A percentile compares a stretch with the other conserved stretches of the same genome.
Conservation (phyloP, 2,113 vertebrate genomes). For the Oreotrochilus melanogaster region DNA sequence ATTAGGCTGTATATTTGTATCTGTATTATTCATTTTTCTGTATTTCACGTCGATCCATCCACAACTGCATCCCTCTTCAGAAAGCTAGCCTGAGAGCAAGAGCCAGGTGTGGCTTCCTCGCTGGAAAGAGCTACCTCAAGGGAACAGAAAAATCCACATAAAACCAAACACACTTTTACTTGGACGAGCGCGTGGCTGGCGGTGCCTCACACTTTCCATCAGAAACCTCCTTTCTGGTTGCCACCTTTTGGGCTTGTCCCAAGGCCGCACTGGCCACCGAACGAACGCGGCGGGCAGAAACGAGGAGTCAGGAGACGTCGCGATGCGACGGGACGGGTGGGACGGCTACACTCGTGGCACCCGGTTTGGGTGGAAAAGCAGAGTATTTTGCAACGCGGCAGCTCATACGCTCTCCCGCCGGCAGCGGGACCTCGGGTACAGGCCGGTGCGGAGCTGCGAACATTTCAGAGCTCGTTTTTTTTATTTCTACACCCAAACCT, state of each 20-base stretch:
- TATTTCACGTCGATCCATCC: neutral
- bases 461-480: too few species aligned
- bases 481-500: neutral
- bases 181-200: accelerated
- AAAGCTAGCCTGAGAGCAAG: neutral
- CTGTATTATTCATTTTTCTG: neutral
- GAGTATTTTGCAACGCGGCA: neutral
- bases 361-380: neutral
- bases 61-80: neutral
- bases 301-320: accelerated
- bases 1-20: neutral
- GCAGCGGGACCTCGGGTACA: neutral
- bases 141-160: neutral
- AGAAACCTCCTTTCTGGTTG: neutral
- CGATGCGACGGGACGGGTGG: neutral
- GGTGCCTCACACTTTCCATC: neutral
- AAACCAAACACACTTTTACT: accelerated
- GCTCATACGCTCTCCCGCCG: neutral
- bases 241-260: neutral
- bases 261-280: accelerated
- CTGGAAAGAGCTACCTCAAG: neutral
- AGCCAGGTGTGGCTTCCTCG: accelerated
- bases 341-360: neutral
- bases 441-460: neutral
- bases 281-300: too few species aligned